A percentile compares a stretch with the other conserved stretches of the same genome.
These are phyloP conservation scores for Lutjanus argentimaculatus DNA, from an alignment of 2,797 vertebrate species.

Conservation along the genomic window DNA sequence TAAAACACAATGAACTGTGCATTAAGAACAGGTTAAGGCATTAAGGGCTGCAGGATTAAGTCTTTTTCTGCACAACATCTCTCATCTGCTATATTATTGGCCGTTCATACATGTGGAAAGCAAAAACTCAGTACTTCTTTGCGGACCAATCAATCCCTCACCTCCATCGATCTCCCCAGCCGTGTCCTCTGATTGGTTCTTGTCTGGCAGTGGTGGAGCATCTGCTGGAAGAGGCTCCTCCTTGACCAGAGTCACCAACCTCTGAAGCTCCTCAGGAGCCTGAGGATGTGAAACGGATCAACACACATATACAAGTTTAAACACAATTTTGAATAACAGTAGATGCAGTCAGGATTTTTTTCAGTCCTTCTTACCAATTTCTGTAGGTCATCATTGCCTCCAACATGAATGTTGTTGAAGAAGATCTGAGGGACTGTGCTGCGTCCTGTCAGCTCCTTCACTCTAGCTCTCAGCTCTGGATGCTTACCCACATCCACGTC, in stretches of 20 bases:
- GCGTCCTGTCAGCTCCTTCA: constrained; percentile 82
- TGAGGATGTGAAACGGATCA: constrained; percentile 48
- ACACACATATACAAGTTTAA: neutral
- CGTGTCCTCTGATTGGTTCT: constrained; percentile 39
- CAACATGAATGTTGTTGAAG: constrained; percentile 85
- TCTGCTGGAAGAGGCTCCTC: constrained; percentile 77
- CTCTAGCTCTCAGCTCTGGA: constrained; percentile 69
- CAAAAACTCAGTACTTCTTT: neutral
- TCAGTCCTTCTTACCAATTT: constrained; percentile 78
- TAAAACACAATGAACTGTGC: neutral
- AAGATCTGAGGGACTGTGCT: constrained; percentile 87
- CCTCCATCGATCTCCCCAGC: constrained; percentile 61
- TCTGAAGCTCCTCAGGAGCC: constrained; percentile 80
- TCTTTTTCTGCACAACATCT: neutral
- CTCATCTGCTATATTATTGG: neutral
- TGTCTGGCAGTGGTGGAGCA: constrained; percentile 75
- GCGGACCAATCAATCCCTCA: constrained; percentile 32
- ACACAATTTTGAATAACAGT: neutral
- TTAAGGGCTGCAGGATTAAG: neutral
- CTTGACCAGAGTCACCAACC: constrained; percentile 79
- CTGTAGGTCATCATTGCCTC: constrained; percentile 83
- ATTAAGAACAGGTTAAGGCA: neutral
- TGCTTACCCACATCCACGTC: constrained; percentile 83
- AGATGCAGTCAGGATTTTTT: neutral
- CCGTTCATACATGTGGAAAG: neutral